Evolutionary conservation across 2,888 invertebrate species (phyloP).

Genomic region (Kuschelorhynchus macadamiae): DNA sequence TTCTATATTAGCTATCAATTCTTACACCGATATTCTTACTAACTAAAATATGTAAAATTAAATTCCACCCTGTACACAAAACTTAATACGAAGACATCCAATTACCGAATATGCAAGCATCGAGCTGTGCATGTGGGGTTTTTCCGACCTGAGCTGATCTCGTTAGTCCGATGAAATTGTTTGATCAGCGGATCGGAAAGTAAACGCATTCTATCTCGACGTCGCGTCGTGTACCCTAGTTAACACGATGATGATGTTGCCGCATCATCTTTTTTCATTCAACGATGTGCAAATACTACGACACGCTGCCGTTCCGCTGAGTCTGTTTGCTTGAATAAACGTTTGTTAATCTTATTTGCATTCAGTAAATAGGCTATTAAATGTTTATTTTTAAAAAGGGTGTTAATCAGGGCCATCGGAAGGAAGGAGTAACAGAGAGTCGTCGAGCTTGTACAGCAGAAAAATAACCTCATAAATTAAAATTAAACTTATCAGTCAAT

Average conservation of each 20-base stretch:
- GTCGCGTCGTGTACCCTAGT: conserved; percentile 49
- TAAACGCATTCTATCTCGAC: no score
- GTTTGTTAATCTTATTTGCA: conserved; percentile 23
- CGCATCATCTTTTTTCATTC: conserved; percentile 22
- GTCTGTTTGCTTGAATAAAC: conserved; percentile 33
- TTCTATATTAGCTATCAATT: no score
- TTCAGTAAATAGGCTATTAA: neutral
- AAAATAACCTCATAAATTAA: no score
- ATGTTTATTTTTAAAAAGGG: no score
- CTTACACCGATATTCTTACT: no score
- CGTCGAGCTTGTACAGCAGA: no score
- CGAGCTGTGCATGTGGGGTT: conserved; percentile 24
- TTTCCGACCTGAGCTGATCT: conserved; percentile 59
- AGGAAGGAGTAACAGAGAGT: no score
- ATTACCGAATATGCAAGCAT: conserved; percentile 28
- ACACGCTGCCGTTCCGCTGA: no score
- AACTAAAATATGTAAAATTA: no score
- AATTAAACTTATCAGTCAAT: no score
- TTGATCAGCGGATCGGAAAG: conserved; percentile 69
- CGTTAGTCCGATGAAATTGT: conserved; percentile 69
- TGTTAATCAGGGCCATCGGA: no score
- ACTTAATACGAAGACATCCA: conserved; percentile 24
- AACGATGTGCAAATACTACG: conserved; percentile 30
- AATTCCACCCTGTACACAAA: no score
- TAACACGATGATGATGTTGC: conserved; percentile 10